These are phyloP conservation scores for Caenorhabditis sulstoni DNA, from an alignment of 2,888 invertebrate genomes.

Conservation along the genomic window DNA sequence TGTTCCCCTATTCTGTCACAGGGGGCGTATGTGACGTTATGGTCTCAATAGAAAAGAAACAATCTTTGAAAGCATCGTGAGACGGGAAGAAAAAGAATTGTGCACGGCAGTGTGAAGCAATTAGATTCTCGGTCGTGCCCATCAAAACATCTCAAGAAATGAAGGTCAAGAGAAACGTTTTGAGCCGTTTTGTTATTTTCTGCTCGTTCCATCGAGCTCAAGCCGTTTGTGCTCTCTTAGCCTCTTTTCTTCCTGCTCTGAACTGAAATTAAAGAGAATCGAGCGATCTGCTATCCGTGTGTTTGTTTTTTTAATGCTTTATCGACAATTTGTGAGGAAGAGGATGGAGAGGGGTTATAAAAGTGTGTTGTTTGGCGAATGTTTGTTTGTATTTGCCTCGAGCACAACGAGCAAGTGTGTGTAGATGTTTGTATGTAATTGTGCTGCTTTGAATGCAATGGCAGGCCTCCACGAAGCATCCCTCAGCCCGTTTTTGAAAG, in stretches of 20 bases:
- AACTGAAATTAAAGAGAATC: too few species aligned
- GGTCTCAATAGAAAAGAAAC: background rate
- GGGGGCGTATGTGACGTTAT: conserved; percentile 50
- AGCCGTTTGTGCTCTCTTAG: background rate
- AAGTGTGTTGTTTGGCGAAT: conserved; percentile 51
- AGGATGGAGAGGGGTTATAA: conserved; percentile 25
- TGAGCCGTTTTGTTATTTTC: conserved; percentile 11
- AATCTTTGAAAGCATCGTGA: conserved; percentile 4
- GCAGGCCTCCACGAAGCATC: conserved; percentile 55
- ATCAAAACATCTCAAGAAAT: conserved; percentile 30
- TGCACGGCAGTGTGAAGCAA: conserved; percentile 31
- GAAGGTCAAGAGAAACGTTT: conserved; percentile 24
- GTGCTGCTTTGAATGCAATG: conserved; percentile 59
- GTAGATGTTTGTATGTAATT: conserved; percentile 60
- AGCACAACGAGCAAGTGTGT: conserved; percentile 54
- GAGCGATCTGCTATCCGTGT: conserved; percentile 6
- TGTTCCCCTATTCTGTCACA: background rate
- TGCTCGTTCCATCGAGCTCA: background rate
- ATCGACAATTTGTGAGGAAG: conserved; percentile 46
- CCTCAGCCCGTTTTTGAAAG: conserved; percentile 50
- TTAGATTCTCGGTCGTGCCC: conserved; percentile 34
- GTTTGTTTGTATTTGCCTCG: conserved; percentile 59
- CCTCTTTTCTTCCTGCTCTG: background rate
- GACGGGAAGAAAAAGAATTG: conserved; percentile 4
- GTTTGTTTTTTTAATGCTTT: conserved; percentile 45